Conservation (phyloP, 2,797 vertebrate genomes). For the Gouania willdenowi region DNA sequence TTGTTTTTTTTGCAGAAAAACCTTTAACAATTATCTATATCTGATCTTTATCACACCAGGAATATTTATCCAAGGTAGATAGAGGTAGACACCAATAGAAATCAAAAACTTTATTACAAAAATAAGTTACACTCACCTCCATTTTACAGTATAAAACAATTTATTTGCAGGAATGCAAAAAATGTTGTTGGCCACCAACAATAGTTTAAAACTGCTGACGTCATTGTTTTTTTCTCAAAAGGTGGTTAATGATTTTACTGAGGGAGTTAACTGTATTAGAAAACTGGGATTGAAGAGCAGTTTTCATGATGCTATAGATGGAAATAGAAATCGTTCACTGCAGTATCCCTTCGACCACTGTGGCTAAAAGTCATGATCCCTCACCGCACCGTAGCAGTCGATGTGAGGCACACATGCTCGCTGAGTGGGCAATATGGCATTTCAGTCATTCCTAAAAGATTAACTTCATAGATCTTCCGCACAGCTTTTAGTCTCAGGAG, state of each 20-base stretch:
- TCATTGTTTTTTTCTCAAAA: constrained; percentile 88
- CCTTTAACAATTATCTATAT: no score
- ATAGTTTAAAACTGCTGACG: constrained; percentile 98
- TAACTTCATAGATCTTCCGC: constrained; percentile 34
- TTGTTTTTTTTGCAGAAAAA: no score
- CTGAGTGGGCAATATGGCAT: constrained; percentile 59
- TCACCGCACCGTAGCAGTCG: constrained; percentile 46
- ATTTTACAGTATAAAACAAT: constrained; percentile 99
- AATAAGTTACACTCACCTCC: constrained; percentile 99
- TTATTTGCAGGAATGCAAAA: constrained; percentile 99
- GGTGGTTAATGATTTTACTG: constrained; percentile 91
- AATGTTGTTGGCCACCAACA: constrained; percentile 99
- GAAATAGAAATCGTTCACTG: constrained; percentile 86
- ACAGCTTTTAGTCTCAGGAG: constrained; percentile 28
- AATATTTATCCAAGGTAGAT: no score
- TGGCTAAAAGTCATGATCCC: constrained; percentile 52
- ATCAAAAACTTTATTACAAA: constrained; percentile 99
- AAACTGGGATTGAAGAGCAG: constrained; percentile 85
- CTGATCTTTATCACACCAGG: no score
- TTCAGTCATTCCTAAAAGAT: constrained; percentile 47
- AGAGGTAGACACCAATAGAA: constrained; percentile 96
- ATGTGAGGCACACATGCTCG: constrained; percentile 53
- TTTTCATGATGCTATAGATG: constrained; percentile 80
- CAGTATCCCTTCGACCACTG: constrained; percentile 95
- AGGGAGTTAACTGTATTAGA: constrained; percentile 99